phyloP scores from a whole-genome alignment of 53 echinoderm and acorn worm genomes.

The Echinometra lucunter region DNA sequence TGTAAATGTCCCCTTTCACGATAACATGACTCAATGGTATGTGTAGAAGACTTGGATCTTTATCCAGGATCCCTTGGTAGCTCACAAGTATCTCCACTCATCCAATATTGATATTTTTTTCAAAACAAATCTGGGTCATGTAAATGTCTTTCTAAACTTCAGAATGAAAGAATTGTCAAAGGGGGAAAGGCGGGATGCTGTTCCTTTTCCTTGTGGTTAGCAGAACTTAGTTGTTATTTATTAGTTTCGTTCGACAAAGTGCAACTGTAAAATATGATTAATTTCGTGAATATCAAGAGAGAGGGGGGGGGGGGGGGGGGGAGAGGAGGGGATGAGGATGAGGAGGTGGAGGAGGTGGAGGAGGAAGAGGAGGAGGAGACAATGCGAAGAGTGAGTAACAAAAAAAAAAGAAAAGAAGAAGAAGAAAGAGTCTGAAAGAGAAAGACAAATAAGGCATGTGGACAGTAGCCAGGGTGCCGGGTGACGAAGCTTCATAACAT shows the following conservation, averaged over 20 bases:
- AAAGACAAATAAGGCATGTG: not conserved
- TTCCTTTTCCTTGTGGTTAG: not conserved
- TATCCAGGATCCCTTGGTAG: not conserved
- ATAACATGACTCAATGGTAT: conserved; percentile 1
- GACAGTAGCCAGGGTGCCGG: too few species aligned
- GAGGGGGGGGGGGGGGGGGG: not conserved
- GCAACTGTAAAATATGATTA: not conserved
- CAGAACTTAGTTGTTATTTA: not conserved
- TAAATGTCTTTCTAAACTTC: not conserved
- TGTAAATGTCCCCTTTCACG: conserved; percentile 2
- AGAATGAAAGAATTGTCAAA: not conserved
- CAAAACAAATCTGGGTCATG: conserved; percentile 3
- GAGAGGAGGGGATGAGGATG: not conserved
- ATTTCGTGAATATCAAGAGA: not conserved
- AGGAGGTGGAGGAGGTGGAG: not conserved
- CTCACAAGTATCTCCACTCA: not conserved
- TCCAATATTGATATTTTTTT: not conserved
- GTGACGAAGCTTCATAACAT: too few species aligned
- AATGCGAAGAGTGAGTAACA: too few species aligned
- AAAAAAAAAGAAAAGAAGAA: too few species aligned
- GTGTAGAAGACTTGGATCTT: not conserved
- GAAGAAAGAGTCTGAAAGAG: too few species aligned
- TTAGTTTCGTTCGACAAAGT: not conserved
- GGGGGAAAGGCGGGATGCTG: not conserved
- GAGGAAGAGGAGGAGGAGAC: not conserved